These are phyloP conservation scores for Myotis findleyi DNA, from an alignment of 2,797 vertebrate genomes.

Conservation along the genomic window DNA sequence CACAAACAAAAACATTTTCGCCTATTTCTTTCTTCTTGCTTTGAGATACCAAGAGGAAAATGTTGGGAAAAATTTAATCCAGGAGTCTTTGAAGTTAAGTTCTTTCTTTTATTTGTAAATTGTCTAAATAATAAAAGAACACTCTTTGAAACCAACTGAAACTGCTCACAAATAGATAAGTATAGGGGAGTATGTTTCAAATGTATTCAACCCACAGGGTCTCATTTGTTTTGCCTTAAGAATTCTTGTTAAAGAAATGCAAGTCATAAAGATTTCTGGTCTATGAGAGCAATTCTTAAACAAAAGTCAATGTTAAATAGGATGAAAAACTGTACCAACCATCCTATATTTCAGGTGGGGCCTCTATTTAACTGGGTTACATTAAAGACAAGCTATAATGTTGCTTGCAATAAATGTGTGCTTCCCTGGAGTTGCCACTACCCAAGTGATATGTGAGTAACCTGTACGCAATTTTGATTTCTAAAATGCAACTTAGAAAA, in stretches of 20 bases:
- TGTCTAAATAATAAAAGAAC: slow-evolving; percentile 71
- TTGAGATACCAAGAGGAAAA: not conserved
- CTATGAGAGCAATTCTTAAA: slow-evolving; percentile 28
- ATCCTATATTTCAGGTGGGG: not conserved
- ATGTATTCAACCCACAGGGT: slow-evolving; percentile 3
- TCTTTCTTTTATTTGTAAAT: not conserved
- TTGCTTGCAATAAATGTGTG: not conserved
- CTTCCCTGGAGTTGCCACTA: not conserved
- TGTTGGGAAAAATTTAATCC: not conserved
- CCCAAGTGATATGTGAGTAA: not conserved
- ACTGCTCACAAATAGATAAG: slow-evolving; percentile 49
- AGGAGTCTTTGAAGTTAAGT: slow-evolving; percentile 36
- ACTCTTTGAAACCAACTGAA: slow-evolving; percentile 64
- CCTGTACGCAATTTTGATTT: not conserved
- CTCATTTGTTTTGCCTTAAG: slow-evolving; percentile 51
- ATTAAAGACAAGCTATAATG: not conserved
- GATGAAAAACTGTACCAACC: not conserved
- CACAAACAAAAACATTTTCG: slow-evolving; percentile 70
- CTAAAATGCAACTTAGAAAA: slow-evolving; percentile 26
- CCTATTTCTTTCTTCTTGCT: slow-evolving; percentile 56
- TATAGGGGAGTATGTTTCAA: slow-evolving; percentile 47
- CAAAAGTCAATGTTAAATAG: not conserved
- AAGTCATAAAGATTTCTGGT: slow-evolving; percentile 55
- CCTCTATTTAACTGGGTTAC: not conserved
- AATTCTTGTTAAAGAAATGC: slow-evolving; percentile 55